A percentile compares a stretch with the other conserved stretches of the same genome.
phyloP scores from a whole-genome alignment of 2,113 vertebrate genomes.

The Limanda limanda region DNA sequence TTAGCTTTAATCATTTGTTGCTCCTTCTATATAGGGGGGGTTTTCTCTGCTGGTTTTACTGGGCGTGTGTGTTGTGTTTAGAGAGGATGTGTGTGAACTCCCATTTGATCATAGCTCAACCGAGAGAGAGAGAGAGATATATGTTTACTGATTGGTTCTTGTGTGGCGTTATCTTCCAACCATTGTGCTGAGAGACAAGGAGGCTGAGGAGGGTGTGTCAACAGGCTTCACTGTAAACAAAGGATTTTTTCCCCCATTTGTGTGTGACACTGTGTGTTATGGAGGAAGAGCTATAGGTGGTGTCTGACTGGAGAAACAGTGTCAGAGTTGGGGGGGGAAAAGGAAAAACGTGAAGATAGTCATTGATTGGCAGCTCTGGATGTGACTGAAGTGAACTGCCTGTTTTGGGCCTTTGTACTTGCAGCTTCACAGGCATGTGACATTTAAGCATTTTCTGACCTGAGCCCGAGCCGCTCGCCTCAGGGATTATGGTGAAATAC shows the following conservation, averaged over 20 bases:
- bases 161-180: conserved; percentile 30
- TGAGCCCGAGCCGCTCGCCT: conserved; percentile 41
- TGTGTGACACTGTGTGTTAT: background rate
- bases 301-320: background rate
- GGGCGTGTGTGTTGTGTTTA: conserved; percentile 8
- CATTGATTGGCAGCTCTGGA: conserved; percentile 16
- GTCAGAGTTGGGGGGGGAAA: background rate
- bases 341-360: background rate
- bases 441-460: conserved; percentile 51
- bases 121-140: background rate
- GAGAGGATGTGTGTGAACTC: conserved; percentile 11
- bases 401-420: conserved; percentile 41
- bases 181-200: conserved; percentile 66
- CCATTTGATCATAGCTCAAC: conserved; percentile 19
- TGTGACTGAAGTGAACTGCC: conserved; percentile 16
- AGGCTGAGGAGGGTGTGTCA: conserved; percentile 81
- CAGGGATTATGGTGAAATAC: conserved; percentile 55
- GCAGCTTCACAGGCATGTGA: conserved; percentile 47
- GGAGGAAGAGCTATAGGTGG: conserved; percentile 5
- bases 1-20: conserved; percentile 5
- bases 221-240: conserved; percentile 76
- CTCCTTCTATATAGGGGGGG: background rate
- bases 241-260: conserved; percentile 54
- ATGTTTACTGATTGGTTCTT: conserved; percentile 62
- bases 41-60: conserved; percentile 8